Percentiles rank a stretch among this genome's conserved stretches.
These are phyloP conservation scores for Phallusia fumigata DNA, from an alignment of 23 tunicate species.

Conservation along the genomic window DNA sequence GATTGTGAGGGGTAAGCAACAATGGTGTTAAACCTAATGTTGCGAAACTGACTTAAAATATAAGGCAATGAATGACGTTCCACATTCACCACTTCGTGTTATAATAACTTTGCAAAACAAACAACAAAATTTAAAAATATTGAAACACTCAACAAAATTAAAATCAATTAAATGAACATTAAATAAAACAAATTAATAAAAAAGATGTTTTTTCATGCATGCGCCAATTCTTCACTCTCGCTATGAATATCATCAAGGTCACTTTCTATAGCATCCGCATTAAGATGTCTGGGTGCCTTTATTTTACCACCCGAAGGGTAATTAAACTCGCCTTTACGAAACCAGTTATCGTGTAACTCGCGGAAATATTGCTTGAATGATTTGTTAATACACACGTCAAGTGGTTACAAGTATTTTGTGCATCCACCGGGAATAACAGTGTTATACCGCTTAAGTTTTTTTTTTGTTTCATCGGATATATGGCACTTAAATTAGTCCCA, in stretches of 20 bases:
- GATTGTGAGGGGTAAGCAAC: no score
- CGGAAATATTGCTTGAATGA: background rate
- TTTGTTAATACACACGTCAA: background rate
- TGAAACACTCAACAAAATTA: no score
- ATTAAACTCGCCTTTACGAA: constrained; percentile 15
- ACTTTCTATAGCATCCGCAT: constrained; percentile 1
- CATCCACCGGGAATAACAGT: background rate
- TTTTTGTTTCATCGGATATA: no score
- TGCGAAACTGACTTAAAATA: no score
- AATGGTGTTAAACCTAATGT: no score
- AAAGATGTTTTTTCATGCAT: no score
- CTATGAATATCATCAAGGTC: background rate
- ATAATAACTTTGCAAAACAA: no score
- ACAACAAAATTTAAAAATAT: no score
- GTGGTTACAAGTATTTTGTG: no score
- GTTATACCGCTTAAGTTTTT: background rate
- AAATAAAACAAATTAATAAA: background rate
- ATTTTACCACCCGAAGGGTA: background rate
- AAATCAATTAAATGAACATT: no score
- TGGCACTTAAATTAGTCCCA: background rate
- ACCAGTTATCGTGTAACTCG: constrained; percentile 19
- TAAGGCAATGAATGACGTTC: no score
- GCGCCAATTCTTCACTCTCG: background rate
- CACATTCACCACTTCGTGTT: no score
- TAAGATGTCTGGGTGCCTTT: background rate